These are phyloP conservation scores for Melinopterus prodromus DNA, from an alignment of 2,888 invertebrate genomes.

Conservation along the genomic window DNA sequence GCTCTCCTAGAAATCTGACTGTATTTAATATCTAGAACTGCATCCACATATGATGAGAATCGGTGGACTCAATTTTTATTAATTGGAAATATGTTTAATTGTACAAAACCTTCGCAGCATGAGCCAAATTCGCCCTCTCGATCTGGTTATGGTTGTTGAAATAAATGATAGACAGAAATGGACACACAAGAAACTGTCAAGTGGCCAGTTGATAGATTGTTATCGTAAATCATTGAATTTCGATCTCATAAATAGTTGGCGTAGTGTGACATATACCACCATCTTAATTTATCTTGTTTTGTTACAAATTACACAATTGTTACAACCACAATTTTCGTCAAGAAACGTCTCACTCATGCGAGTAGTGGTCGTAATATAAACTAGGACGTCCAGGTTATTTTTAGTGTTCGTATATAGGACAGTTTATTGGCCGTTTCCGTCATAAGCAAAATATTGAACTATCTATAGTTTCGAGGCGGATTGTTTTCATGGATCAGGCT, in stretches of 20 bases:
- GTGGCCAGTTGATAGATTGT: too few species aligned
- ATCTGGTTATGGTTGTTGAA: too few species aligned
- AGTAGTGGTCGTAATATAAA: not conserved
- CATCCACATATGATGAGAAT: too few species aligned
- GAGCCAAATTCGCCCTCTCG: too few species aligned
- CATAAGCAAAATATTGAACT: not conserved
- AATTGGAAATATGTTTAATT: too few species aligned
- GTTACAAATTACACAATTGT: not conserved
- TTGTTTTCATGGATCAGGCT: not conserved
- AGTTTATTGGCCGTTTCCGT: constrained; percentile 4
- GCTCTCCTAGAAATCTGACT: too few species aligned
- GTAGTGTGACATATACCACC: not conserved
- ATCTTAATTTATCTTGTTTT: not conserved
- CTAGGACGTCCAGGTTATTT: not conserved
- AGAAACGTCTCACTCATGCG: not conserved
- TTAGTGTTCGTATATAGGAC: constrained; percentile 4
- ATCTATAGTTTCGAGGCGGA: not conserved
- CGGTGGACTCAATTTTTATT: too few species aligned
- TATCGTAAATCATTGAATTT: too few species aligned
- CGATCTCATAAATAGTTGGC: not conserved
- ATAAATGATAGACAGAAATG: too few species aligned
- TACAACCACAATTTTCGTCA: not conserved
- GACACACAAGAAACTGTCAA: too few species aligned
- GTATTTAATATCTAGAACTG: too few species aligned
- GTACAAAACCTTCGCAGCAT: too few species aligned